These are phyloP conservation scores for Apeltes quadracus DNA, from an alignment of 2,113 vertebrate genomes.

Conservation along the genomic window DNA sequence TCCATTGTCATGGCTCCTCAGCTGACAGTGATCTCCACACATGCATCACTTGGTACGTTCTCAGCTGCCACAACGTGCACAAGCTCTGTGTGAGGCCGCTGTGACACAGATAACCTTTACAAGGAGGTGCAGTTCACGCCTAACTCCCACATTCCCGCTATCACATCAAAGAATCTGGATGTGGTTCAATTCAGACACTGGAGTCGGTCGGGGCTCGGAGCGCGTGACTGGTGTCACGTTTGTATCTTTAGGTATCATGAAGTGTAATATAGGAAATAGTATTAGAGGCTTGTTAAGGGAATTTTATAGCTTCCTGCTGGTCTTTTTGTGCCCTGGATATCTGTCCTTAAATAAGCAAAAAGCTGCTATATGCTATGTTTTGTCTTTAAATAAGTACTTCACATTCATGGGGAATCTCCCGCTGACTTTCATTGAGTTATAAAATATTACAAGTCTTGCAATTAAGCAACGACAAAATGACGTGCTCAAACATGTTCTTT, in stretches of 20 bases:
- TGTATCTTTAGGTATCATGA: slow-evolving; percentile 77
- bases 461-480: slow-evolving; percentile 58
- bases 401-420: slow-evolving; percentile 30
- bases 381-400: slow-evolving; percentile 13
- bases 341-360: slow-evolving; percentile 51
- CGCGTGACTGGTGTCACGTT: slow-evolving; percentile 78
- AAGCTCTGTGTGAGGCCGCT: slow-evolving; percentile 71
- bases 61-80: slow-evolving; percentile 47
- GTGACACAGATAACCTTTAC: slow-evolving; percentile 81
- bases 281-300: slow-evolving; percentile 50
- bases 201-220: slow-evolving; percentile 65
- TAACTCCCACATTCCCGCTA: slow-evolving; percentile 70
- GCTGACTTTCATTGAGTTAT: slow-evolving; percentile 69
- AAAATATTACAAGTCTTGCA: slow-evolving; percentile 65
- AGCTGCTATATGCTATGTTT: slow-evolving; percentile 10
- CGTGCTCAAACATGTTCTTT: slow-evolving; percentile 60
- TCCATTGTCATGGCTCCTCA: slow-evolving; percentile 68
- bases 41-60: slow-evolving; percentile 73
- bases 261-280: slow-evolving; percentile 72
- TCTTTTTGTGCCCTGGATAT: slow-evolving; percentile 50
- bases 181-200: slow-evolving; percentile 73
- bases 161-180: slow-evolving; percentile 76
- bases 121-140: slow-evolving; percentile 75
- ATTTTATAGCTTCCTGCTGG: slow-evolving; percentile 57
- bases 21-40: slow-evolving; percentile 72